Base-by-base conservation (phyloP, 2,888 invertebrate genomes). In the Leptopilina drosophilae region DNA sequence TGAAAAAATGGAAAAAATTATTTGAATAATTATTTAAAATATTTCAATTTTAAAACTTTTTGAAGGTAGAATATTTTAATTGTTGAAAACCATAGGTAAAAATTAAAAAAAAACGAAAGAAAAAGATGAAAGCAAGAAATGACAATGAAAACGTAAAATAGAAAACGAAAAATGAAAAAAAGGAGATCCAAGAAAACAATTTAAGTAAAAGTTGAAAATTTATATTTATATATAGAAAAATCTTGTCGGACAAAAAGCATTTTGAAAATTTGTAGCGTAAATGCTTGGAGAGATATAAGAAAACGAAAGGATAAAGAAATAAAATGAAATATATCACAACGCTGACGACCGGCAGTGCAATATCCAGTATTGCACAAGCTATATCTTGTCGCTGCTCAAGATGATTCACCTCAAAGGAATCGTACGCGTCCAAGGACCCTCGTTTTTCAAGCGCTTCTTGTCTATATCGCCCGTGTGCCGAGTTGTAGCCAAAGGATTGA, bases 361-460 rank as follows among this genome's bases (percentile, higher is more conserved):
- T 69, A 69, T 26, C n/a, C 26, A 20, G 26, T 69, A 69, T 53
- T 46, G 20, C 14, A 6, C 12, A 46, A 26, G 49, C 20, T 69
- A 69, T 69, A 69, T 69, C 53, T 20, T 69, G 49, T 26, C 53
- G 26, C 26, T 69, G 53, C 26, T 69, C 53, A 53, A 53, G 69
- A 33, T 46, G 53, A 69, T 69, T 69, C 33, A 26, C 49, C 69
- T 69, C 53, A 53, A 69, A 69, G 33, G 26, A 53, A 53, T 69
- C 33, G 7, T 69, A 53, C 69, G 53, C 26, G 49, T 53, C 69
- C 53, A 69, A 69, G 69, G 69, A 69, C 69, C 26, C 53, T 69
- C 69, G 53, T 69, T 14, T 53, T 26, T 69, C 69, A n/a, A 69
- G 33, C 26, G 14, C 26, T 33, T 53, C n/a, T 26, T 40, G 26